Conservation (phyloP, 2,113 vertebrate species). For the Pseudorasbora parva region DNA sequence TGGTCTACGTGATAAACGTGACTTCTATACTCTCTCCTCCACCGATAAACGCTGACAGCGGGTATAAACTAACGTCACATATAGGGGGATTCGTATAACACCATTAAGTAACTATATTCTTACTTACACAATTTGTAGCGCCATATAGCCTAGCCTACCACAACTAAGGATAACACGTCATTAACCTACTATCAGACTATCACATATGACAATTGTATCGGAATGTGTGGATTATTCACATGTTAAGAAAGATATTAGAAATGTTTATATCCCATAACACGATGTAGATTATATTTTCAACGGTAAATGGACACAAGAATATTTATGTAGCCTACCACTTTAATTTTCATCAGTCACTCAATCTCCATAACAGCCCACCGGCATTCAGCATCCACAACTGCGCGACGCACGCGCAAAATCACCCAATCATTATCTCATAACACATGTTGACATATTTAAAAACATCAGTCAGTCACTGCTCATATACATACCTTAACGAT, state of each 20-base stretch:
- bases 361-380: neutral
- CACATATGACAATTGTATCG: neutral
- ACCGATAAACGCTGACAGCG: neutral
- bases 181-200: neutral
- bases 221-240: neutral
- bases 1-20: constrained; percentile 43
- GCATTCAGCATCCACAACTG: constrained; percentile 14
- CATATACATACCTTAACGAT: constrained; percentile 51
- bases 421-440: neutral
- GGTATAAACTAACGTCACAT: neutral
- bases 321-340: neutral
- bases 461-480: neutral
- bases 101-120: neutral
- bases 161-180: neutral
- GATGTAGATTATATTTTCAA: neutral
- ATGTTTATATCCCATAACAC: neutral
- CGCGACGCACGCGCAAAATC: neutral
- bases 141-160: no score
- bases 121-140: neutral
- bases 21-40: constrained; percentile 6
- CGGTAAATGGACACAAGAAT: neutral
- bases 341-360: neutral
- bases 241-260: no score
- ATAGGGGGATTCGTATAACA: neutral
- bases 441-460: neutral